Evolutionary conservation across 2,797 vertebrate species (phyloP).

Genomic region (Typhlichthys subterraneus): DNA sequence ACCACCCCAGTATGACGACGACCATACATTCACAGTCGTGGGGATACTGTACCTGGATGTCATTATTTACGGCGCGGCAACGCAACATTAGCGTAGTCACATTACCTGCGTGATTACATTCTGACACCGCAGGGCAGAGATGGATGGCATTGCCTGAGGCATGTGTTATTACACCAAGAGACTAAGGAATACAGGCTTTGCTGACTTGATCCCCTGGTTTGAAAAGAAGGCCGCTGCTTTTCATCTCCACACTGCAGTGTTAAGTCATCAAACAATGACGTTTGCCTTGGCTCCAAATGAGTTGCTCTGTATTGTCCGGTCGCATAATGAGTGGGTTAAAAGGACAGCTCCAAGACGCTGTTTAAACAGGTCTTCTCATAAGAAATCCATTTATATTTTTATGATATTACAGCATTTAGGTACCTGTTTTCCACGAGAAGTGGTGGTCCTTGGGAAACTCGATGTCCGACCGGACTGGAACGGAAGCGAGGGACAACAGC

Average conservation of each 20-base stretch:
- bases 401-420: background rate
- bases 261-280: too few relatives aligned
- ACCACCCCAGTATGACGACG: background rate
- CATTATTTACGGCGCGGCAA: conserved; percentile 44
- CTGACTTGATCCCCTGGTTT: too few relatives aligned
- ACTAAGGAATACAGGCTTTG: conserved; percentile 9
- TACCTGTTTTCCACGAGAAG: conserved; percentile 96
- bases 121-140: conserved; percentile 36
- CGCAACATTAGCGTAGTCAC: conserved; percentile 41
- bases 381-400: background rate
- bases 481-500: conserved; percentile 78
- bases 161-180: conserved; percentile 55
- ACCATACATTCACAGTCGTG: conserved; percentile 43
- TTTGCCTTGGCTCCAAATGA: too few relatives aligned
- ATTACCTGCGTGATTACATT: conserved; percentile 41
- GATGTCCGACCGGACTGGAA: conserved; percentile 78
- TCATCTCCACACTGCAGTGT: too few relatives aligned
- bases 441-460: conserved; percentile 82
- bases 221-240: too few relatives aligned
- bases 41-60: conserved; percentile 20
- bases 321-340: too few relatives aligned
- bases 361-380: too few relatives aligned
- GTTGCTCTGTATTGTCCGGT: too few relatives aligned
- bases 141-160: conserved; percentile 42
- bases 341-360: too few relatives aligned